These are phyloP conservation scores for Caenorhabditis sp. DNA, from an alignment of 2,888 invertebrate species.

Conservation along the genomic window DNA sequence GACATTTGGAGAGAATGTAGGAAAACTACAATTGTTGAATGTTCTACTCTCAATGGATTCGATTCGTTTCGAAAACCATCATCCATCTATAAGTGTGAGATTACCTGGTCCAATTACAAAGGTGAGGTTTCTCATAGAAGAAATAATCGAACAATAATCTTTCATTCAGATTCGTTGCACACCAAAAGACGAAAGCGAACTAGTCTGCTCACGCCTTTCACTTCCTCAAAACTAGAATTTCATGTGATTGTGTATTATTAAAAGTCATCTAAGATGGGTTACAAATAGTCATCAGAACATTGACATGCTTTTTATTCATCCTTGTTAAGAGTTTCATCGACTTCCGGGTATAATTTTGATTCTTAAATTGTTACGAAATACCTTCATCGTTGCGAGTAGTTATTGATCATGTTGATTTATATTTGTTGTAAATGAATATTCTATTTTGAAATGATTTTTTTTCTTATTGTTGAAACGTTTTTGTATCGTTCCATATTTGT, in stretches of 20 bases:
- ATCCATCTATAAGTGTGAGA: conserved; percentile 7
- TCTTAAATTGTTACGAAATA: not conserved
- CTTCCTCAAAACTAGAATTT: not conserved
- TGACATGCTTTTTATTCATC: not conserved
- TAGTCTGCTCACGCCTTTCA: conserved; percentile 11
- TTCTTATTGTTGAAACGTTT: too few species aligned
- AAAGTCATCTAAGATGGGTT: not conserved
- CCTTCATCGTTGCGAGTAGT: not conserved
- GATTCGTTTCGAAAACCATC: conserved; percentile 5
- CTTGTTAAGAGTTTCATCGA: not conserved
- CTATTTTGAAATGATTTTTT: too few species aligned
- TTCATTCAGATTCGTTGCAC: conserved; percentile 26
- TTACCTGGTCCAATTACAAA: conserved; percentile 28
- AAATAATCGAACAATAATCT: not conserved
- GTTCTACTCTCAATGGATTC: conserved; percentile 10
- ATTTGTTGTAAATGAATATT: not conserved
- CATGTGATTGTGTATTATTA: not conserved
- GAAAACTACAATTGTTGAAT: conserved; percentile 2
- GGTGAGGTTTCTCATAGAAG: conserved; percentile 18
- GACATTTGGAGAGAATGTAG: conserved; percentile 45
- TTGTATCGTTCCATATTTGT: too few species aligned
- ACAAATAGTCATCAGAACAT: not conserved
- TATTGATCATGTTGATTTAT: not conserved
- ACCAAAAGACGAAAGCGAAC: conserved; percentile 16
- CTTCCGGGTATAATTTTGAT: not conserved